Percentiles rank a stretch among this genome's conserved stretches.
These are phyloP conservation scores for Mohoua ochrocephala DNA, from an alignment of 2,113 vertebrate genomes.

Conservation along the genomic window DNA sequence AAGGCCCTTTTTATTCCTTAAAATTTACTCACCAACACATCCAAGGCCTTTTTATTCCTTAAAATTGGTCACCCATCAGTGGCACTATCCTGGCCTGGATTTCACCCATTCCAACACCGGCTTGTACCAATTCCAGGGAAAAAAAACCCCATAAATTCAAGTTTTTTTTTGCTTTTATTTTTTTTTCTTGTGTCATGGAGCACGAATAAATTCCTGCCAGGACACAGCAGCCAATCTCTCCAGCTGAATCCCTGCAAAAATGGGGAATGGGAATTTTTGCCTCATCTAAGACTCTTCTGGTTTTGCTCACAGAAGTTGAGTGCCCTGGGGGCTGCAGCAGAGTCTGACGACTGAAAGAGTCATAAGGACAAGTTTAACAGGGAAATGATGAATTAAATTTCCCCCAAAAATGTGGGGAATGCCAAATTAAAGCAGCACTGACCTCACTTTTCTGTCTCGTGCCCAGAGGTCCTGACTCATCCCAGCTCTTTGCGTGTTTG, in stretches of 20 bases:
- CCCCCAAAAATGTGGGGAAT: not conserved
- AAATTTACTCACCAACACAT: rapidly evolving
- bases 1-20: not conserved
- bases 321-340: not conserved
- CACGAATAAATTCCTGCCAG: not conserved
- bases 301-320: not conserved
- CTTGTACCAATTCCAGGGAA: not conserved
- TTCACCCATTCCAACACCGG: rapidly evolving
- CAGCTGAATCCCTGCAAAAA: not conserved
- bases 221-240: too few relatives aligned
- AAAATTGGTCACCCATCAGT: not conserved
- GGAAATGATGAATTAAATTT: not conserved
- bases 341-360: not conserved
- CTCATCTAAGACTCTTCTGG: too few relatives aligned
- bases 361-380: rapidly evolving
- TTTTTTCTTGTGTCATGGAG: not conserved
- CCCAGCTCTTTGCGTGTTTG: not conserved
- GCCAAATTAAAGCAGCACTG: not conserved
- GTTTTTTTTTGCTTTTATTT: not conserved
- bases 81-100: not conserved
- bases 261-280: too few relatives aligned
- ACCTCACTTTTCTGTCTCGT: not conserved
- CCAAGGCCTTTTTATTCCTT: not conserved
- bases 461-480: not conserved
- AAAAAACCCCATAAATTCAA: rapidly evolving